A percentile compares a stretch with the other conserved stretches of the same genome.
Conservation (phyloP, 2,888 invertebrate genomes). For the Beris morrisii region DNA sequence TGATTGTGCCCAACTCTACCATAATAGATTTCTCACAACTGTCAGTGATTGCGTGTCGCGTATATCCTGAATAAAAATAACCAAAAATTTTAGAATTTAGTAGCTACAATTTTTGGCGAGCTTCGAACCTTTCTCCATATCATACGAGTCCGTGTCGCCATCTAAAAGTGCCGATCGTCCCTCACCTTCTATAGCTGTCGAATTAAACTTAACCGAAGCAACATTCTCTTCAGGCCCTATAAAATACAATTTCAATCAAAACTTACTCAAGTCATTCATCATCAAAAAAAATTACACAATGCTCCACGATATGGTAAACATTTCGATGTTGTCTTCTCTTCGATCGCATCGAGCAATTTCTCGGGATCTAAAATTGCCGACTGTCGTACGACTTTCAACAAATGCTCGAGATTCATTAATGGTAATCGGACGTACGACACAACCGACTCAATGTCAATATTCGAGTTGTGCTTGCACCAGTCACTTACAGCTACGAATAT, state of each 20-base stretch:
- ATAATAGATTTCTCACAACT: conserved; percentile 78
- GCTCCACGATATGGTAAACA: conserved; percentile 84
- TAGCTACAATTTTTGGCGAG: neutral
- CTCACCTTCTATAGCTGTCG: conserved; percentile 88
- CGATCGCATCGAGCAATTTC: conserved; percentile 91
- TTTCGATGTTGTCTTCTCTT: conserved; percentile 78
- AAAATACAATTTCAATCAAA: too few species aligned
- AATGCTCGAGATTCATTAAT: conserved; percentile 83
- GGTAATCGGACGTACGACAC: conserved; percentile 76
- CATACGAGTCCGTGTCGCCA: conserved; percentile 83
- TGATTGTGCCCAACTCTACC: conserved; percentile 78
- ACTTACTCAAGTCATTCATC: neutral
- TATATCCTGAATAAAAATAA: conserved; percentile 62
- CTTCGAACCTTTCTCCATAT: conserved; percentile 86
- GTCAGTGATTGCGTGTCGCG: conserved; percentile 83
- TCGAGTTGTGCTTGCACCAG: conserved; percentile 83
- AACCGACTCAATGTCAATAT: conserved; percentile 58
- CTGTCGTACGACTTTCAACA: conserved; percentile 86
- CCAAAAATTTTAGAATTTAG: neutral
- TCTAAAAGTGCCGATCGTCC: conserved; percentile 85
- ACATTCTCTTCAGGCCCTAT: conserved; percentile 90
- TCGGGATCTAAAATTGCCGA: conserved; percentile 86
- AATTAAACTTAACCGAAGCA: conserved; percentile 76
- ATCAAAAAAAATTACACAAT: conserved; percentile 60
- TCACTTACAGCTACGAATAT: conserved; percentile 87